Evolutionary conservation across 2,113 vertebrate genomes (phyloP), one percentile per base, ranked within the genome.

Genomic region (Progne subis): DNA sequence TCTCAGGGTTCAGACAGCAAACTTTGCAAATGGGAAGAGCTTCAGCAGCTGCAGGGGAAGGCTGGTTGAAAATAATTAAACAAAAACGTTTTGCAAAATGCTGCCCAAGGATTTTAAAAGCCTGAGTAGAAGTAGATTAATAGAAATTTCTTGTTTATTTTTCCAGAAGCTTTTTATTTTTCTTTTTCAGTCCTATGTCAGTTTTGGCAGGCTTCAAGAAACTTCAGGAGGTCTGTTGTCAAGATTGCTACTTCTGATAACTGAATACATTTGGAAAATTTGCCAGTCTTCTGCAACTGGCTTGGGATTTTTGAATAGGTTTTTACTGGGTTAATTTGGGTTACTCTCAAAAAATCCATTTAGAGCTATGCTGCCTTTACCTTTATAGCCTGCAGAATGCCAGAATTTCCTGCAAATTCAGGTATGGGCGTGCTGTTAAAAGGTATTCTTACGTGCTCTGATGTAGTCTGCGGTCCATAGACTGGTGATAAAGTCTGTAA

Each of bases 391-490:
- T 81, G 46, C 77, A 92, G 71, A 93, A 96, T 95, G 46, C 29
- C 67, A 94, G 93, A 79, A 88, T 97, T 96, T 96, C 89, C 83
- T 95, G 18, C 67, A 69, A 52, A 68, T 76, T 94, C 34, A 84
- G 56, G 39, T 78, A 14, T 25, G 32, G 32, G 32, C 12, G 41
- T 92, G 21, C 21, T 82, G 15, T 76, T 93, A 80, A 59, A 90
- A 88, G 82, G 41, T 18, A 26, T 13, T 44, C 11, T 44, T 64
- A 15, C 34, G 7, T 13, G 4, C 15, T 79, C 21, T 61, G 31
- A 8, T 60, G 13, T 63, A 14, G 47, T 70, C 19, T 71, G 26
- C 53, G 15, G 18, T 71, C 16, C 44, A 1, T 11, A 37, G 72
- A 39, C 29, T 32, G 24, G 21, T 68, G n/a, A 19, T 9, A 0